These are phyloP conservation scores for Leucoma salicis DNA, from an alignment of 2,888 invertebrate genomes.

Conservation along the genomic window DNA sequence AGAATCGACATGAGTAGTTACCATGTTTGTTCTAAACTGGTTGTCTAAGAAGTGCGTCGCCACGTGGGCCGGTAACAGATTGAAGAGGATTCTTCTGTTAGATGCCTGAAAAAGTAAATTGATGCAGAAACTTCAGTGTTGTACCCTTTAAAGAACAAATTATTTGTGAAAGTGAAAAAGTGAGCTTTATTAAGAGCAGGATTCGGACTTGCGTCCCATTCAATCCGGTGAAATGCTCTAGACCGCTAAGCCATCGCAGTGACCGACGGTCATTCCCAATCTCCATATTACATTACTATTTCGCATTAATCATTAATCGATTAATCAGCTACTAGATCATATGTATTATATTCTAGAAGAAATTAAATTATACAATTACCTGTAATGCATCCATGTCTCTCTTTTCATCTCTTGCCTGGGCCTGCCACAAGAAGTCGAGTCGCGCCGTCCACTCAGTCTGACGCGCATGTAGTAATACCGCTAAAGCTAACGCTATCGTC, in stretches of 20 bases:
- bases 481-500: constrained; percentile 90
- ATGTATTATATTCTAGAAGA: background rate
- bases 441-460: constrained; percentile 96
- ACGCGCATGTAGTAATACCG: constrained; percentile 91
- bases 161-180: no score
- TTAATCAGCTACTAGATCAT: no score
- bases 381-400: constrained; percentile 95
- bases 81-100: constrained; percentile 93
- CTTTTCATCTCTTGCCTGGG: constrained; percentile 94
- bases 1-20: constrained; percentile 34
- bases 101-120: constrained; percentile 81
- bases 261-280: no score
- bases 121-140: no score
- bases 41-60: constrained; percentile 95
- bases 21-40: constrained; percentile 93
- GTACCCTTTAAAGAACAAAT: no score
- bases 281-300: no score
- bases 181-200: no score
- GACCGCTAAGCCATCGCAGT: no score
- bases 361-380: constrained; percentile 33
- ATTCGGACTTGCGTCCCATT: no score
- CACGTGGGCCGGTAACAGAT: constrained; percentile 94
- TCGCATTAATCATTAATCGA: no score
- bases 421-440: constrained; percentile 90
- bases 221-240: no score